Conservation (phyloP, 2,113 vertebrate species). For the Neogale vison region DNA sequence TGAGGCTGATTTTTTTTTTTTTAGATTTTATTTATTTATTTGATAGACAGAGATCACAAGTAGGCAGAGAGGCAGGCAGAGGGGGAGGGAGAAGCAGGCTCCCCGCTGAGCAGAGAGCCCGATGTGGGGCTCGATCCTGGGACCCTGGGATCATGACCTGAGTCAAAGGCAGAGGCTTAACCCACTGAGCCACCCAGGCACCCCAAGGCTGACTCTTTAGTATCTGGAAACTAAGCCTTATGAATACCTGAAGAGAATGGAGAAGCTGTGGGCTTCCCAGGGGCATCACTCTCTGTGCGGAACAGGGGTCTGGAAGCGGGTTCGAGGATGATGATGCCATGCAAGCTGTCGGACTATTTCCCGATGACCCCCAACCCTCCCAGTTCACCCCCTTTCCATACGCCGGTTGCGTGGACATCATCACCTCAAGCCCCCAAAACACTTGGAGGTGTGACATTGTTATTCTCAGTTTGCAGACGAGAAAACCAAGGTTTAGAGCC, state of each 20-base stretch:
- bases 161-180: too few relatives aligned
- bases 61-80: too few relatives aligned
- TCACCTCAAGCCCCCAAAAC: not conserved
- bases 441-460: not conserved
- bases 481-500: not conserved
- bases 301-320: not conserved
- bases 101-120: too few relatives aligned
- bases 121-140: rapidly evolving
- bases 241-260: not conserved
- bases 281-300: not conserved
- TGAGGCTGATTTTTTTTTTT: too few relatives aligned
- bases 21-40: too few relatives aligned
- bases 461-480: not conserved
- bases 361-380: not conserved
- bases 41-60: too few relatives aligned
- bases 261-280: not conserved
- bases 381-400: not conserved
- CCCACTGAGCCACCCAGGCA: too few relatives aligned
- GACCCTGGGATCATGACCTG: too few relatives aligned
- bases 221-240: not conserved
- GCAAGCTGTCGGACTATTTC: not conserved
- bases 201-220: not conserved
- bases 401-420: not conserved
- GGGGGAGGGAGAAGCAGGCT: too few relatives aligned
- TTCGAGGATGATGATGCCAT: not conserved